Evolutionary conservation across 2,888 invertebrate species (phyloP).

Genomic region (Polylopha cassiicola): DNA sequence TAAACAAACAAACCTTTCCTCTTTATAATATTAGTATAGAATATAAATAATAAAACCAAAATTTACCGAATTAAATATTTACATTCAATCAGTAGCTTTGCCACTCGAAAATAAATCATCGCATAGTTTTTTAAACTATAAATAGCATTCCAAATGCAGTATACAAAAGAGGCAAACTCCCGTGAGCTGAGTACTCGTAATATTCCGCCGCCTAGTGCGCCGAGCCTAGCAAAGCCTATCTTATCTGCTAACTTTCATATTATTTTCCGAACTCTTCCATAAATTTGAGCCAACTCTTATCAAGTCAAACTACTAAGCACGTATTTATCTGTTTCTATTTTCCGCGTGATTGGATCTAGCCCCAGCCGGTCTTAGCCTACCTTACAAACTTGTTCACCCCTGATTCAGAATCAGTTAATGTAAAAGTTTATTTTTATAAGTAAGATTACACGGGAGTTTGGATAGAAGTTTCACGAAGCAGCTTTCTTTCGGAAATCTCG

Average conservation of each 20-base stretch:
- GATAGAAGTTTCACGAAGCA: conserved; percentile 66
- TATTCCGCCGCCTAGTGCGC: conserved; percentile 49
- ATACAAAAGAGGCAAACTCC: conserved; percentile 41
- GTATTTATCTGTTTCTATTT: conserved; percentile 74
- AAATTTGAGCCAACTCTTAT: conserved; percentile 67
- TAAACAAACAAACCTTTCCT: no score
- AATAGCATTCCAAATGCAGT: no score
- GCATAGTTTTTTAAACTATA: no score
- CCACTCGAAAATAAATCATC: no score
- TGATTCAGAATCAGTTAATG: conserved; percentile 77
- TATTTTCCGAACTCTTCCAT: conserved; percentile 65
- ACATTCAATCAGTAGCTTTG: no score
- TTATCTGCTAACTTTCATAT: conserved; percentile 71
- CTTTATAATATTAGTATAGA: no score
- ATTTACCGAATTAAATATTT: no score
- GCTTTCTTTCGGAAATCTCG: conserved; percentile 71
- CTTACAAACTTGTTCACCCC: conserved; percentile 58
- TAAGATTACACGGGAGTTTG: conserved; percentile 74
- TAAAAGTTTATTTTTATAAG: conserved; percentile 79
- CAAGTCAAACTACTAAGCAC: conserved; percentile 70
- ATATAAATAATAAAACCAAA: no score
- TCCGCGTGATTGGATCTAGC: conserved; percentile 68
- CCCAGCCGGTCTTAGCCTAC: conserved; percentile 55
- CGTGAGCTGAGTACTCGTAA: conserved; percentile 36
- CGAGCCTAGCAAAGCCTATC: conserved; percentile 55